phyloP scores from a whole-genome alignment of 1,140 invertebrate species.

The Vollenhovia emeryi region DNA sequence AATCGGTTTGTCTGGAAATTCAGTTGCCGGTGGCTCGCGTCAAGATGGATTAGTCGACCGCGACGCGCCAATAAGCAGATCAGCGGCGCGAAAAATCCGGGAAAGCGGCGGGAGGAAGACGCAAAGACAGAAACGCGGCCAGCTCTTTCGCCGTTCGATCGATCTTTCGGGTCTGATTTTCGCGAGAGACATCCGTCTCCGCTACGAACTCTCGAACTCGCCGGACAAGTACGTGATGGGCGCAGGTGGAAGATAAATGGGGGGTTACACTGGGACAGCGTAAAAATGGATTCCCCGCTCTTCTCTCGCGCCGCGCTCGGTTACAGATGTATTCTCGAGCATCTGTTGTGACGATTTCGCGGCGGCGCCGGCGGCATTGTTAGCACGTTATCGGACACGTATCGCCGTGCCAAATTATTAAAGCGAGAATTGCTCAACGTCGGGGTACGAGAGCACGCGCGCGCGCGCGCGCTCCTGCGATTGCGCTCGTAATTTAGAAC shows the following conservation, averaged over 20 bases:
- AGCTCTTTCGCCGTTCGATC: constrained; percentile 55
- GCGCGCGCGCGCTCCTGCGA: no score
- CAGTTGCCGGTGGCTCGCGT: constrained; percentile 25
- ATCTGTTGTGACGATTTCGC: constrained; percentile 32
- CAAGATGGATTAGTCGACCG: constrained; percentile 45
- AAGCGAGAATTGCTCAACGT: not conserved
- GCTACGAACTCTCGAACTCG: constrained; percentile 58
- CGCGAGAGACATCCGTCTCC: constrained; percentile 57
- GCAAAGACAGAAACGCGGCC: constrained; percentile 51
- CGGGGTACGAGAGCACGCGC: not conserved
- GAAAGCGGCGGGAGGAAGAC: constrained; percentile 9
- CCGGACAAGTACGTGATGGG: constrained; percentile 63
- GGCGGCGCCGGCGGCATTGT: not conserved
- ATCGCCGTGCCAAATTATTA: not conserved
- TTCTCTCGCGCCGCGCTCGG: not conserved
- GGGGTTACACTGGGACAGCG: constrained; percentile 56
- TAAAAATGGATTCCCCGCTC: constrained; percentile 54
- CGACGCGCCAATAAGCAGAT: constrained; percentile 50
- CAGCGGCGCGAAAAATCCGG: constrained; percentile 42
- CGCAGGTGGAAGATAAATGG: constrained; percentile 63
- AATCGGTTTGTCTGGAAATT: constrained; percentile 25
- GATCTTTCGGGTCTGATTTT: constrained; percentile 59
- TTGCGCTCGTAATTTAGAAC: not conserved
- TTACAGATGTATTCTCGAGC: constrained; percentile 35
- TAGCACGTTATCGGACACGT: constrained; percentile 27